Evolutionary conservation across 2,888 invertebrate species (phyloP), one percentile per base, ranked within the genome.

Genomic region (Resseliella maxima): DNA sequence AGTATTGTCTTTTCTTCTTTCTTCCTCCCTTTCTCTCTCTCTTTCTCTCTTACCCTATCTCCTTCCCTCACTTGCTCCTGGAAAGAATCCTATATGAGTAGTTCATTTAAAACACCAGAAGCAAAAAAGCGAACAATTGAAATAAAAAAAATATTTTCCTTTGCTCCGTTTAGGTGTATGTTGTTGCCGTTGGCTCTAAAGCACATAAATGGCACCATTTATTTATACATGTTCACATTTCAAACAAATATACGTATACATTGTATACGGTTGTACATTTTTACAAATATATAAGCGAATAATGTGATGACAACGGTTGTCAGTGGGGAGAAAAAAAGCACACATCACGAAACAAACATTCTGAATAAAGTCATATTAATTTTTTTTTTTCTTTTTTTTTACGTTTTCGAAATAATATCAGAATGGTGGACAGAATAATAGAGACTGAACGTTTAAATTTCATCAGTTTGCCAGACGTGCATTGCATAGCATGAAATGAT

Each of bases 171-270:
- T 83, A 38, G 38, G 38, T 83, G 36, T n/a, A n/a, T 3, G 24
- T 83, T 83, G n/a, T 83, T 83, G 83, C 83, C 38, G 0, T n/a
- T 38, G 83, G 83, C 36, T 83, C 38, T 38, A 12, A 38, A 38
- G 83, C 83, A 83, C n/a, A 83, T 83, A 83, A 83, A 38, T 83
- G 83, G 38, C 83, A 38, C 83, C 83, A 83, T 83, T 83, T 83
- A 83, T 83, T 83, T 83, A 10, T n/a, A 10, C 24, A n/a, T 38
- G 38, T n/a, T 38, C 38, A 24, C 38, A n/a, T 38, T 83, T 38
- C 83, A n/a, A 83, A 83, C 21, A 15, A 15, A 18, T 36, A 21
- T 64, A 27, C n/a, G n/a, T n/a, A n/a, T n/a, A n/a, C n/a, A n/a
- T n/a, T n/a, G n/a, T 2, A 38, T 21, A 15, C 38, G 21, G 36